These are phyloP conservation scores for Capra hircus DNA, from an alignment of 2,113 vertebrate genomes.

Conservation along the genomic window DNA sequence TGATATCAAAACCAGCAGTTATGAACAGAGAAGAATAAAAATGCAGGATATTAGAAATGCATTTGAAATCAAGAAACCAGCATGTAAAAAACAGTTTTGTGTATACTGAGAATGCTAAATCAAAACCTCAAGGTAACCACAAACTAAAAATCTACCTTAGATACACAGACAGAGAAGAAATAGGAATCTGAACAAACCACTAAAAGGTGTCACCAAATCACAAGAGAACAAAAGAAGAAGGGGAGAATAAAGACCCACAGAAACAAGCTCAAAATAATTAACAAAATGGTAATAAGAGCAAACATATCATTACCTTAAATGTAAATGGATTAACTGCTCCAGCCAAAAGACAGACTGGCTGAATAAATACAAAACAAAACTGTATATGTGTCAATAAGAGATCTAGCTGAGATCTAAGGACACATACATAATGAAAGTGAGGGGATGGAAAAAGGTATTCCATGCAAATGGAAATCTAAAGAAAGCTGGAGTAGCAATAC, in stretches of 20 bases:
- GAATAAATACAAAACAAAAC: neutral
- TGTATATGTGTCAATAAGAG: neutral
- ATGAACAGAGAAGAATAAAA: neutral
- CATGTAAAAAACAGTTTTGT: neutral
- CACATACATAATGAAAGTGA: neutral
- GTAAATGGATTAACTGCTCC: neutral
- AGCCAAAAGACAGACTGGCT: neutral
- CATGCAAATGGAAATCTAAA: neutral
- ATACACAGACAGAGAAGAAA: neutral
- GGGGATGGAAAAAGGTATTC: neutral
- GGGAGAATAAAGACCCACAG: neutral
- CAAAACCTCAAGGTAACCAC: neutral
- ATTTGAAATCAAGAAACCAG: neutral
- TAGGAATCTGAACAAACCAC: neutral
- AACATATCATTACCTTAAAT: neutral
- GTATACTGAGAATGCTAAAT: neutral
- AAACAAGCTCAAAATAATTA: neutral
- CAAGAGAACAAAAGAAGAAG: neutral
- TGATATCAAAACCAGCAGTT: neutral
- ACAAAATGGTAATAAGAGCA: neutral
- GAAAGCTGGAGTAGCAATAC: neutral
- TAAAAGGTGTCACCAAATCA: neutral
- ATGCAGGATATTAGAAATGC: neutral
- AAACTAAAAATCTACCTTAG: neutral
- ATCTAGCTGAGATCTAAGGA: neutral